A percentile compares a stretch with the other conserved stretches of the same genome.
Conservation (phyloP, 2,888 invertebrate genomes). For the Macaria notata region DNA sequence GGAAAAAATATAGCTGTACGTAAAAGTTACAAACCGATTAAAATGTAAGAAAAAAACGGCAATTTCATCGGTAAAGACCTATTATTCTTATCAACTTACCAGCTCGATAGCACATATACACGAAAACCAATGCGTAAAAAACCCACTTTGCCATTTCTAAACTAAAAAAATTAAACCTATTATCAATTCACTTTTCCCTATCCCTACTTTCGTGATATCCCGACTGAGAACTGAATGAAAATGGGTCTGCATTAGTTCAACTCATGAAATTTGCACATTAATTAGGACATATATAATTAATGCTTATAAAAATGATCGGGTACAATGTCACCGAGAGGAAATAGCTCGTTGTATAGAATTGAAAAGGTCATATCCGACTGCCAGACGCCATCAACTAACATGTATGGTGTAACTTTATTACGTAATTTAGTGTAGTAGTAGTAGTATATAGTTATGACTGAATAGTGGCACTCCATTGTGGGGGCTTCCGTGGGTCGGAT, state of each 20-base stretch:
- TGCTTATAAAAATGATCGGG: constrained; percentile 37
- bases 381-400: constrained; percentile 1
- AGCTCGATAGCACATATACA: constrained; percentile 61
- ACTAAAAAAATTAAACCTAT: constrained; percentile 33
- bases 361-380: constrained; percentile 45
- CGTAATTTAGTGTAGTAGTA: too few relatives aligned
- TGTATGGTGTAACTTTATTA: not conserved
- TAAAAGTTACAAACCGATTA: too few relatives aligned
- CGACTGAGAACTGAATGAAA: constrained; percentile 7
- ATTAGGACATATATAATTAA: constrained; percentile 42
- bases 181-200: constrained; percentile 2
- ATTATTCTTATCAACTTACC: constrained; percentile 52
- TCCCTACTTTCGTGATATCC: constrained; percentile 6
- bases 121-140: constrained; percentile 56
- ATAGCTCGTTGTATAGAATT: constrained; percentile 41
- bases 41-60: too few relatives aligned
- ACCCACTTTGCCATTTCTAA: constrained; percentile 55
- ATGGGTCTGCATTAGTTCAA: constrained; percentile 9
- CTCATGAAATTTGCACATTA: constrained; percentile 21
- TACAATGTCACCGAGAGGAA: constrained; percentile 48
- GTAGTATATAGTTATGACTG: too few relatives aligned
- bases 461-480: too few relatives aligned
- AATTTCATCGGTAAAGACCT: too few relatives aligned
- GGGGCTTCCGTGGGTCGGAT: too few relatives aligned
- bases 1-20: too few relatives aligned